Conservation (phyloP, 2,113 vertebrate genomes). For the Engraulis encrasicolus region DNA sequence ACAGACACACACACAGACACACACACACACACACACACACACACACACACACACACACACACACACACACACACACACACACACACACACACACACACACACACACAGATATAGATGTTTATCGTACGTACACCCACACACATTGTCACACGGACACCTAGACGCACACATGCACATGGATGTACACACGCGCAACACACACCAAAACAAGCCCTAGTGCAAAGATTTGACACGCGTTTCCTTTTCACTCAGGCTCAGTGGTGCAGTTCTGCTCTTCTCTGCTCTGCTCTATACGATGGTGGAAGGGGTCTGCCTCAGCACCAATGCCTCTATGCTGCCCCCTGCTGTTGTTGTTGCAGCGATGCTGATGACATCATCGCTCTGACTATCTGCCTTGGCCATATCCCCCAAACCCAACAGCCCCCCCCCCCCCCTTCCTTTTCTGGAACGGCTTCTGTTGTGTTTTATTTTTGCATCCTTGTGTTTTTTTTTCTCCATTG, state of each 20-base stretch:
- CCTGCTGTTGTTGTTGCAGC: constrained; percentile 4
- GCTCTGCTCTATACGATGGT: too few relatives aligned
- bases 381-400: not conserved
- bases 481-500: not conserved
- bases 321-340: not conserved
- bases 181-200: not conserved
- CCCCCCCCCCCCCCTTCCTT: too few relatives aligned
- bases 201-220: too few relatives aligned
- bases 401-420: too few relatives aligned
- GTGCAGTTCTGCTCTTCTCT: not conserved
- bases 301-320: not conserved
- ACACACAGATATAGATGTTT: too few relatives aligned
- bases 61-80: not conserved
- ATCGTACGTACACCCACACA: too few relatives aligned
- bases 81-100: constrained; percentile 24
- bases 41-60: too few relatives aligned
- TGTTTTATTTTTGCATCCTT: not conserved
- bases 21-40: too few relatives aligned
- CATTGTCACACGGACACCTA: too few relatives aligned
- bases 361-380: constrained; percentile 12
- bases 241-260: not conserved
- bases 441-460: not conserved
- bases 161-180: too few relatives aligned
- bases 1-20: too few relatives aligned
- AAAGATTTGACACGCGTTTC: not conserved